Base-by-base conservation (phyloP, 2,888 invertebrate species). In the Athalia circularis region DNA sequence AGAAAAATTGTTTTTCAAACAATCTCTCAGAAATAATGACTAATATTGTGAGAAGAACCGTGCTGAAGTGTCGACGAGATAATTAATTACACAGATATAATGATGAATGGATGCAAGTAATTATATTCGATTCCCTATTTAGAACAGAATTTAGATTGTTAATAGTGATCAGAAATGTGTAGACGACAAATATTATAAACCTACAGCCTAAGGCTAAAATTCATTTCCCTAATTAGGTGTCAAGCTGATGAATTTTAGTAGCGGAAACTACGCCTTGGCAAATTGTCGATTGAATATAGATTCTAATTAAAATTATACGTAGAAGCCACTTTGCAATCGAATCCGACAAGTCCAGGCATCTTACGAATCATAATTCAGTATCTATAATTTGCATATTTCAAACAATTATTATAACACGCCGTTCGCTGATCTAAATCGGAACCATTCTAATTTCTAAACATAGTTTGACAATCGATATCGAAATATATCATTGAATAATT, bases 301-400 rank as follows among this genome's bases (percentile, higher is more conserved):
- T 29, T 29, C 0, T 29, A 29, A 29, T 29, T 1, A 29, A 29
- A 29, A 29, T 29, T 29, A 29, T 29, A 29, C 29, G 29, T 29
- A 29, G 29, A 29, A 29, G 29, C 29, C 29, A 29, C 65, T 65
- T 48, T 5, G 1, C 8, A 9, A 65, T 65, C 47, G 4, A 65
- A 13, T 47, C 65, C 9, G 48, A 65, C 65, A 65, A 65, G 48
- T 65, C 48, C 8, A 65, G 47, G 13, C 48, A 29, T 29, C 29
- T 29, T 29, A 29, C 48, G 13, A 7, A 65, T 8, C 65, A 13
- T n/a, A 3, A 47, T 13, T 65, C 15, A 8, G 48, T 15, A 65
- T 48, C 8, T 65, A 65, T 65, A 65, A 65, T 65, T 48, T 65
- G 13, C 47, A 65, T 65, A 15, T 47, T 65, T 65, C 48, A 48